Conservation (phyloP, 2,888 invertebrate genomes). For the Polyommatus iphigenia region DNA sequence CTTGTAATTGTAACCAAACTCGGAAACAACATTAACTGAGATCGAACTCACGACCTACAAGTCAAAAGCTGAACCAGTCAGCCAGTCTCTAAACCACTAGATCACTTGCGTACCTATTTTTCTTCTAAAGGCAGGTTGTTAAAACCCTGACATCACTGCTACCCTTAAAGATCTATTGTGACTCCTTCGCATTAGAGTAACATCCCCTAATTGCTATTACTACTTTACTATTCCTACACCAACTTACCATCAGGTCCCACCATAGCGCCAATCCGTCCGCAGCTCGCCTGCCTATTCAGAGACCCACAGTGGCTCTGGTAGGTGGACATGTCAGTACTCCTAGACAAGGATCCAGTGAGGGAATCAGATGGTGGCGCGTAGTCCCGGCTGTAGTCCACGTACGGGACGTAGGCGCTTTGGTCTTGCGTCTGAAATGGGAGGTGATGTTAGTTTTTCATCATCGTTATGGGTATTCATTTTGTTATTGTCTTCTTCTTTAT, state of each 20-base stretch:
- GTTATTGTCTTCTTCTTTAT: too few species aligned
- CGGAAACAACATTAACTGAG: too few species aligned
- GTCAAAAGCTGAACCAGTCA: too few species aligned
- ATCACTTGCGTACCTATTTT: too few species aligned
- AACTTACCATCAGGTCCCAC: slow-evolving; percentile 66
- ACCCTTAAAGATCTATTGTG: too few species aligned
- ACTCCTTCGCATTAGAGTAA: too few species aligned
- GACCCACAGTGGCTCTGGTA: slow-evolving; percentile 64
- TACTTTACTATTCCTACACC: background rate
- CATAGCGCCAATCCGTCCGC: slow-evolving; percentile 59
- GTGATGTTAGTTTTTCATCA: background rate
- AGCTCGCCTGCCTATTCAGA: slow-evolving; percentile 60
- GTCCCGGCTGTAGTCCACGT: slow-evolving; percentile 92
- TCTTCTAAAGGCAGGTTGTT: too few species aligned
- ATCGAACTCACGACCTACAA: too few species aligned
- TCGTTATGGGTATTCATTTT: background rate
- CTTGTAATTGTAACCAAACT: too few species aligned
- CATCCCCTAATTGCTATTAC: too few species aligned
- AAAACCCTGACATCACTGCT: too few species aligned
- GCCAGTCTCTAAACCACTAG: too few species aligned
- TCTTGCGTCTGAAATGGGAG: slow-evolving; percentile 51
- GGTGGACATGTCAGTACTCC: slow-evolving; percentile 62
- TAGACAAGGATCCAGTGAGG: slow-evolving; percentile 60
- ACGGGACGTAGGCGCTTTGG: slow-evolving; percentile 91
- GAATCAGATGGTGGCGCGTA: slow-evolving; percentile 88